A percentile compares a stretch with the other conserved stretches of the same genome.
phyloP scores from a whole-genome alignment of 1,140 invertebrate genomes.

The Megathymus violae region DNA sequence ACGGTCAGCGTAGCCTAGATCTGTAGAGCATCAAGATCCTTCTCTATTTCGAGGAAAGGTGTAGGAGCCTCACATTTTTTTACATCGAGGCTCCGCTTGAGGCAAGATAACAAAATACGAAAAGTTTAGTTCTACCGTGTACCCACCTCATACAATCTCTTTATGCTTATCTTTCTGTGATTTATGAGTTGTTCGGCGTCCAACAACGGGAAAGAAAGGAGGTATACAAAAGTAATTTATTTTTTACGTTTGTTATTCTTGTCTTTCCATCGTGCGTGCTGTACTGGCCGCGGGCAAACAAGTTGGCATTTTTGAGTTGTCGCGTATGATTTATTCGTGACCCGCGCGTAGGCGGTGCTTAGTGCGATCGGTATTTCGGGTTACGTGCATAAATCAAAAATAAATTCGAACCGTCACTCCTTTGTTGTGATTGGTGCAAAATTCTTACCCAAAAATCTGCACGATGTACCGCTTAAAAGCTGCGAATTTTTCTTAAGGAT shows the following conservation, averaged over 20 bases:
- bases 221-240: conserved; percentile 83
- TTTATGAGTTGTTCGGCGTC: conserved; percentile 80
- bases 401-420: conserved; percentile 63
- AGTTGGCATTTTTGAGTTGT: conserved; percentile 83
- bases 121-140: conserved; percentile 82
- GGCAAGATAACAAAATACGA: conserved; percentile 79
- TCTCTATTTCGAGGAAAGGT: conserved; percentile 59
- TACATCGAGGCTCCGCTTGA: conserved; percentile 63
- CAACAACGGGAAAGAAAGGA: conserved; percentile 82
- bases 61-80: conserved; percentile 60
- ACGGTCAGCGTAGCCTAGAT: conserved; percentile 5
- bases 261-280: conserved; percentile 75
- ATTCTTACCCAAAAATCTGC: conserved; percentile 20
- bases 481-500: conserved; percentile 21
- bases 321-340: conserved; percentile 78
- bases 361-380: conserved; percentile 76
- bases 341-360: conserved; percentile 78
- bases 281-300: conserved; percentile 75
- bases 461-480: conserved; percentile 24
- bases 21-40: background rate
- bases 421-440: conserved; percentile 57
- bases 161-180: conserved; percentile 84
- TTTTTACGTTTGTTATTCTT: conserved; percentile 82
- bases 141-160: conserved; percentile 82
- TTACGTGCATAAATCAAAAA: conserved; percentile 72